Evolutionary conservation across 2,113 vertebrate genomes (phyloP).

Genomic region (Perca flavescens): DNA sequence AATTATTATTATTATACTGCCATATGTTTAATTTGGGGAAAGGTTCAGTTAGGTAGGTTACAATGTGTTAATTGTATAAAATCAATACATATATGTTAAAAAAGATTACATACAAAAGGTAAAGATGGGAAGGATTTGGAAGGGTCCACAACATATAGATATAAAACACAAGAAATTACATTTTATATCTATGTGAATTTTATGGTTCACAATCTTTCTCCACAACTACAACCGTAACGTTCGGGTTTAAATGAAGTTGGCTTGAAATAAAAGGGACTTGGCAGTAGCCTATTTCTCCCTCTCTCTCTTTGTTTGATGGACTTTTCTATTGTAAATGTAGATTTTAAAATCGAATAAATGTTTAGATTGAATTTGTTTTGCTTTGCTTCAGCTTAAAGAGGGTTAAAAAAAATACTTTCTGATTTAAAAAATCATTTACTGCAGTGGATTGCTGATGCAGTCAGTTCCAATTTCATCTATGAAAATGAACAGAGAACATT

Average conservation of each 20-base stretch:
- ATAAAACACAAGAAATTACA: too few relatives aligned
- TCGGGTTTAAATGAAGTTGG: conserved; percentile 8
- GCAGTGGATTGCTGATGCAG: conserved; percentile 56
- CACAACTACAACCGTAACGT: background rate
- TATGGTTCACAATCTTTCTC: background rate
- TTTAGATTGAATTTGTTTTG: conserved; percentile 30
- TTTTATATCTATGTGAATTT: too few relatives aligned
- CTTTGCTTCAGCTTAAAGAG: conserved; percentile 3
- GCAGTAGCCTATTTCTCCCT: conserved; percentile 8
- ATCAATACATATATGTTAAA: too few relatives aligned
- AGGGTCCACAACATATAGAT: background rate
- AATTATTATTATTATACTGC: too few relatives aligned
- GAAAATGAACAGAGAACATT: conserved; percentile 81
- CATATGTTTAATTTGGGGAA: too few relatives aligned
- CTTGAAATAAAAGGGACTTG: conserved; percentile 18
- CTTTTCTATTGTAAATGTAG: background rate
- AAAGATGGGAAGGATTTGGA: background rate
- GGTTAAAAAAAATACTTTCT: background rate
- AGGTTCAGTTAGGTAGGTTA: too few relatives aligned
- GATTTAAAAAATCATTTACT: conserved; percentile 50
- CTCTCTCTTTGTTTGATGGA: background rate
- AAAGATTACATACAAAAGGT: too few relatives aligned
- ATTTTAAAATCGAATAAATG: conserved; percentile 30
- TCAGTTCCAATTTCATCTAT: conserved; percentile 70
- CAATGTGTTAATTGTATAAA: too few relatives aligned